phyloP scores from a whole-genome alignment of 2,797 vertebrate genomes.

The Myripristis jacobus region DNA sequence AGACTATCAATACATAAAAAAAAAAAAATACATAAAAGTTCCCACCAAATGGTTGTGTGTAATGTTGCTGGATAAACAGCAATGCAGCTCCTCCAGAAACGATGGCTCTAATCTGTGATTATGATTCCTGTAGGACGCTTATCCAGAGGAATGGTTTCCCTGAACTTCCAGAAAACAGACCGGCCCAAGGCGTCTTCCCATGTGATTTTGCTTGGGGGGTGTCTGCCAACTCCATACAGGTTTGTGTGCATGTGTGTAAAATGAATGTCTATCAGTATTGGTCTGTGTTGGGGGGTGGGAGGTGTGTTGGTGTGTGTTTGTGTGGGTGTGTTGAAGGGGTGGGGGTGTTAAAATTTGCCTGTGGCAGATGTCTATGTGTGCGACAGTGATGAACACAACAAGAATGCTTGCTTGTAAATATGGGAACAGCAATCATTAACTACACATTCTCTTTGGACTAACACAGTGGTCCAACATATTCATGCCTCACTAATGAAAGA shows the following conservation, averaged over 20 bases:
- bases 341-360: not conserved
- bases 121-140: slow-evolving; percentile 82
- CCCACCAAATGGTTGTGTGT: not conserved
- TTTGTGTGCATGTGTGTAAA: slow-evolving; percentile 64
- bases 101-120: not conserved
- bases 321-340: not conserved
- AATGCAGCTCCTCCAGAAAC: not conserved
- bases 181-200: slow-evolving; percentile 88
- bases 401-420: slow-evolving; percentile 14
- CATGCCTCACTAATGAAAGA: not conserved
- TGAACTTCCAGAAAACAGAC: slow-evolving; percentile 89
- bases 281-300: too few species aligned
- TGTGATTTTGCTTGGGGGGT: slow-evolving; percentile 95
- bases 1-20: too few species aligned
- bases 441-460: slow-evolving; percentile 34
- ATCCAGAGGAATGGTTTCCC: slow-evolving; percentile 96
- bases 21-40: not conserved
- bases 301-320: too few species aligned
- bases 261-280: not conserved
- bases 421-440: slow-evolving; percentile 49
- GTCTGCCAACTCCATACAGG: slow-evolving; percentile 93
- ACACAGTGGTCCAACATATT: not conserved
- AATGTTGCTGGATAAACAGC: not conserved
- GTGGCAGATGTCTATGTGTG: slow-evolving; percentile 4
- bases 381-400: not conserved